Base-by-base conservation (phyloP, 2,888 invertebrate species). In the Cacoxenus indagator region DNA sequence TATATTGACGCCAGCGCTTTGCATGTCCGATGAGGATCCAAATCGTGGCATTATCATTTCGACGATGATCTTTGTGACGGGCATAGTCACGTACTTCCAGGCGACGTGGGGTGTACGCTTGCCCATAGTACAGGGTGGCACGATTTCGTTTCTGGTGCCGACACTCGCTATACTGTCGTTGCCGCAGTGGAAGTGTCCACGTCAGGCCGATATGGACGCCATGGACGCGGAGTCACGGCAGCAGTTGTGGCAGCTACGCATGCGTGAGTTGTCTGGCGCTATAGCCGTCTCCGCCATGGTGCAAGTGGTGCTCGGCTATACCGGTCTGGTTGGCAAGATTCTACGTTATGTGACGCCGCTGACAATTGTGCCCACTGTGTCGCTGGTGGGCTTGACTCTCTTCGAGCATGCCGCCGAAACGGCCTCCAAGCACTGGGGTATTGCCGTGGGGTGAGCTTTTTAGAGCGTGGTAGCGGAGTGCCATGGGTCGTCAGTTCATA, bases 351-450 rank as follows among this genome's bases (percentile, higher is more conserved):
- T 96, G 65, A 95, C 96, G 0, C 96, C 96, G 0, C 87, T 96
- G 70, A 94, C 95, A 0, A 95, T 96, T 65, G 93, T 93, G 0
- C 96, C 96, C 0, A 95, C 95, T 0, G 94, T 96, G 8, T 92
- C 94, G 0, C 88, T 96, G 66, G 94, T 96, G 69, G 96, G 96
- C 0, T 87, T 96, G 14, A 94, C 95, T 0, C 89, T 96, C 48
- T 95, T 96, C 84, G 92, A 93, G 83, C 93, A 94, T 85, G 95
- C 96, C 0, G 93, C 94, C 0, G 90, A 90, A 0, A 93, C 94
- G n/a, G 95, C 96, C 0, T 91, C 94, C 0, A 92, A 92, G 81
- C 94, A 96, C 76, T 96, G 96, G 96, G 94, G 94, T 14, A 92
- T 96, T 67, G 92, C 95, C 0, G 91, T 91, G 17, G 91, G 94